Percentiles rank a stretch among this genome's conserved stretches.
phyloP scores from a whole-genome alignment of 2,888 invertebrate genomes.

The Polyommatus iphigenia region DNA sequence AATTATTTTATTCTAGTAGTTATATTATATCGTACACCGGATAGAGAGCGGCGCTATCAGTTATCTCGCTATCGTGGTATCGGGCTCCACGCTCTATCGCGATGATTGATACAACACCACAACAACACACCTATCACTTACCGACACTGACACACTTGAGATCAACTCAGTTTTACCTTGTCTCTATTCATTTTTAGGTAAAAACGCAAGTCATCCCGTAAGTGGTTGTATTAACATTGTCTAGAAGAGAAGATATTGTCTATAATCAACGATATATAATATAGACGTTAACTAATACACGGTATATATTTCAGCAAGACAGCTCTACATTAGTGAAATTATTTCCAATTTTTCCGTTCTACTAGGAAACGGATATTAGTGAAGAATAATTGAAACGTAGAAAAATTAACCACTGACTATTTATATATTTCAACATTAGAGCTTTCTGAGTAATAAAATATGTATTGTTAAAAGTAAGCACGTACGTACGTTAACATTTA shows the following conservation, averaged over 20 bases:
- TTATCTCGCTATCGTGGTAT: slow-evolving; percentile 15
- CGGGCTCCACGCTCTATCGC: slow-evolving; percentile 22
- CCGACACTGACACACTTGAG: slow-evolving; percentile 22
- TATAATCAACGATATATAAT: neutral
- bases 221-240: neutral
- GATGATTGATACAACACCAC: slow-evolving; percentile 31
- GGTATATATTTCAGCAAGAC: no score
- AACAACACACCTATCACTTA: slow-evolving; percentile 31
- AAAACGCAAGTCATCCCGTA: neutral
- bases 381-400: no score
- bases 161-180: neutral
- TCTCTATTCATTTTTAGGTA: neutral
- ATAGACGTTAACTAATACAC: no score
- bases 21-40: slow-evolving; percentile 1
- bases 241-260: neutral
- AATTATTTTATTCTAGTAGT: neutral
- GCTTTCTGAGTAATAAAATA: no score
- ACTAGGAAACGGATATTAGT: no score
- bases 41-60: slow-evolving; percentile 22
- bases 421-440: no score
- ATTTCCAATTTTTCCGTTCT: no score
- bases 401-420: no score
- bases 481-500: no score
- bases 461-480: no score
- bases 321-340: no score